A percentile compares a stretch with the other conserved stretches of the same genome.
phyloP scores from a whole-genome alignment of 2,797 vertebrate genomes.

The Antrozous pallidus region DNA sequence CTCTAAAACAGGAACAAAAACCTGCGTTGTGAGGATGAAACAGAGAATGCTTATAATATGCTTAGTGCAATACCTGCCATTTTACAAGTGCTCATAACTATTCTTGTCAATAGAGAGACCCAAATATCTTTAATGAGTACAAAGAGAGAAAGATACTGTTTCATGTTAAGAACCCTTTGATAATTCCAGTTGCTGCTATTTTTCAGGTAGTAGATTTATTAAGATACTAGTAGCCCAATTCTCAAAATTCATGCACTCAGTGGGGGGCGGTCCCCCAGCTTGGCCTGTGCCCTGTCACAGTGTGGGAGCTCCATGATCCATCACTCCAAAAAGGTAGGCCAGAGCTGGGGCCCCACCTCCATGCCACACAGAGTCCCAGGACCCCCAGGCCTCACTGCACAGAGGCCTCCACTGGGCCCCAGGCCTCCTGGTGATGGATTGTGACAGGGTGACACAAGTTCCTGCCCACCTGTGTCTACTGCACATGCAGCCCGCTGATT shows the following conservation, averaged over 20 bases:
- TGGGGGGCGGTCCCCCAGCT: no score
- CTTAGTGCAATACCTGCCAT: neutral
- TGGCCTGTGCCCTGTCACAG: no score
- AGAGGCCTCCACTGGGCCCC: no score
- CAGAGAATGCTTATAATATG: neutral
- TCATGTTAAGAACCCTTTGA: neutral
- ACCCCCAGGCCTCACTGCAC: no score
- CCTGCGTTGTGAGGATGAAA: neutral
- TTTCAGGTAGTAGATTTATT: neutral
- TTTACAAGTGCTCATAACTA: neutral
- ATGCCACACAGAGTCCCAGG: fast-evolving
- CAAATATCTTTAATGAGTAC: neutral
- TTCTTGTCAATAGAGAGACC: neutral
- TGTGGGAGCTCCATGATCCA: no score
- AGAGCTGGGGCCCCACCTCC: no score
- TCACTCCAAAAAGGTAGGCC: no score
- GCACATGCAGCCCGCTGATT: no score
- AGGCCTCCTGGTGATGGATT: no score
- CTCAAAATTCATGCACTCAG: neutral
- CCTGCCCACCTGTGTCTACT: no score
- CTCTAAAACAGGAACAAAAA: neutral
- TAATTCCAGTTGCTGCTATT: neutral
- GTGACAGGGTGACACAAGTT: no score
- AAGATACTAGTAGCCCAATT: neutral
- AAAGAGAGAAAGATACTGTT: neutral